Conservation (phyloP, 2,113 vertebrate genomes). For the Osmerus eperlanus region DNA sequence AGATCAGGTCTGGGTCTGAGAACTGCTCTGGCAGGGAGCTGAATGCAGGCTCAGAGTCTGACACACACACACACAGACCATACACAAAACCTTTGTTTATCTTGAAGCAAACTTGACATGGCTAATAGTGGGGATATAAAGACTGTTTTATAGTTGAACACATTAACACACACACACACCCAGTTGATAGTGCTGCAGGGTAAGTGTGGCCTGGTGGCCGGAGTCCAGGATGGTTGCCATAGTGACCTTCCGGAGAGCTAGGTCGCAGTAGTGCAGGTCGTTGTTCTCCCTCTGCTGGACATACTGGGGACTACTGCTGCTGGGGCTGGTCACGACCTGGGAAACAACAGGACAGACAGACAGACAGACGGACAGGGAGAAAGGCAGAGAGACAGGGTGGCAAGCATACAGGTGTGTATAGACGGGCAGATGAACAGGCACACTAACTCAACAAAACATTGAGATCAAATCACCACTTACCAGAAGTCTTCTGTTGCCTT, state of each 20-base stretch:
- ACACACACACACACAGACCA: conserved; percentile 5
- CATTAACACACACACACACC: conserved; percentile 44
- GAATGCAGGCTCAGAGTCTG: conserved; percentile 61
- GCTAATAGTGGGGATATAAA: too few relatives aligned
- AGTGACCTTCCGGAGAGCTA: conserved; percentile 68
- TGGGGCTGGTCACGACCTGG: conserved; percentile 72
- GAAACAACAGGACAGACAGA: conserved; percentile 14
- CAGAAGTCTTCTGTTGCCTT: conserved; percentile 68
- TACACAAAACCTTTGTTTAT: too few relatives aligned
- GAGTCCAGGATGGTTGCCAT: conserved; percentile 63
- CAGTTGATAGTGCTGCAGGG: conserved; percentile 65
- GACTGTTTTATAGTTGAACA: background rate
- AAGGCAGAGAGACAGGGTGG: background rate
- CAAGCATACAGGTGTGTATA: background rate
- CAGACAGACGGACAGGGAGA: background rate
- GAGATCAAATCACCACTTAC: conserved; percentile 51
- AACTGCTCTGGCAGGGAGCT: conserved; percentile 37
- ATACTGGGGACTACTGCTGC: conserved; percentile 57
- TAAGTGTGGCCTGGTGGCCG: conserved; percentile 49
- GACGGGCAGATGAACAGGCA: too few relatives aligned
- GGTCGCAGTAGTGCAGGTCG: conserved; percentile 60
- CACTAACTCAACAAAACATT: background rate
- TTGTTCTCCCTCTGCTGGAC: conserved; percentile 67
- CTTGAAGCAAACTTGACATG: too few relatives aligned
- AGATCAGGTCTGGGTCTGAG: conserved; percentile 55